A percentile compares a stretch with the other conserved stretches of the same genome.
Evolutionary conservation across 2,888 invertebrate genomes (phyloP).

Genomic region (Erynnis tages): DNA sequence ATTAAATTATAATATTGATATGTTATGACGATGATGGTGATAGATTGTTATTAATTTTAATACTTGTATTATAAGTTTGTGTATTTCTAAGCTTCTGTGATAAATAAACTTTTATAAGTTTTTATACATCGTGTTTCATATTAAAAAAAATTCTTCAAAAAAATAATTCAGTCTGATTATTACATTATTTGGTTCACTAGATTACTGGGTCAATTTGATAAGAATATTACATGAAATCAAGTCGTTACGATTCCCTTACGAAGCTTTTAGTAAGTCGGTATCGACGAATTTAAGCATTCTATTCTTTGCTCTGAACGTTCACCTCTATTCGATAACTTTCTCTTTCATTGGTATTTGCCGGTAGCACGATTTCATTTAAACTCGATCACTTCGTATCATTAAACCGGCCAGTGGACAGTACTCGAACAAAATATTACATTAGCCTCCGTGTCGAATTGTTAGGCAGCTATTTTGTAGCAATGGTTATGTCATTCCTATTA

Average conservation of each 20-base stretch:
- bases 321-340: constrained; percentile 61
- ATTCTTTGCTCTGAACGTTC: constrained; percentile 43
- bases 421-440: constrained; percentile 15
- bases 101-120: constrained; percentile 46
- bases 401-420: constrained; percentile 3
- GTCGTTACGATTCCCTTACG: constrained; percentile 25
- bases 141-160: not conserved
- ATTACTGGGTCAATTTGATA: not conserved
- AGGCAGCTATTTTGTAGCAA: constrained; percentile 2
- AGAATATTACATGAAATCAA: constrained; percentile 17
- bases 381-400: constrained; percentile 12
- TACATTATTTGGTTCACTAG: not conserved
- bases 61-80: constrained; percentile 28
- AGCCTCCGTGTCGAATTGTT: constrained; percentile 1
- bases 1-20: constrained; percentile 20
- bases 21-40: constrained; percentile 27
- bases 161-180: not conserved
- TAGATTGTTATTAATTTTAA: constrained; percentile 28
- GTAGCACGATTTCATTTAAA: constrained; percentile 29
- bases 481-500: constrained; percentile 10
- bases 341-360: constrained; percentile 52
- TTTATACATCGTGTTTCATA: constrained; percentile 28
- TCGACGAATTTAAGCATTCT: constrained; percentile 4
- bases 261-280: not conserved
- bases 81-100: constrained; percentile 57